Evolutionary conservation across 1,140 invertebrate genomes (phyloP).

Genomic region (Bombus superbus): DNA sequence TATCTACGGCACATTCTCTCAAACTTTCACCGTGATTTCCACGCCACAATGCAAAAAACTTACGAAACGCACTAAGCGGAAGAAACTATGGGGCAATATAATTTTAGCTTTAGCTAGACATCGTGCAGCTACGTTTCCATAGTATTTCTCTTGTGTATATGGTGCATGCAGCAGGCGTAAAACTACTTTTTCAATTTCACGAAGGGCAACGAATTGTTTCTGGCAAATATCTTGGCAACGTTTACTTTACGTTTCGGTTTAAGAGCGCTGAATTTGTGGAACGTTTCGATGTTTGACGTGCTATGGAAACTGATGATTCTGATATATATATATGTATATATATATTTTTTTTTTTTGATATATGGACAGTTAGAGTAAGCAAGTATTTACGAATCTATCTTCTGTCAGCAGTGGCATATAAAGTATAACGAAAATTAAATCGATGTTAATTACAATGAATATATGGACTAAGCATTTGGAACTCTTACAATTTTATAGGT

Average conservation of each 20-base stretch:
- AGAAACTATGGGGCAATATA: neutral
- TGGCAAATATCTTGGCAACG: neutral
- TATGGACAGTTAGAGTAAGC: too few species aligned
- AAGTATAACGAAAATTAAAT: too few species aligned
- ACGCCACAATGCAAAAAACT: conserved; percentile 2
- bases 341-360: too few species aligned
- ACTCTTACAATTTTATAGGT: too few species aligned
- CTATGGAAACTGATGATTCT: neutral
- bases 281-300: neutral
- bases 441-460: too few species aligned
- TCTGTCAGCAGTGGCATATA: too few species aligned
- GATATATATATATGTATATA: too few species aligned
- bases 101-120: neutral
- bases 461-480: too few species aligned
- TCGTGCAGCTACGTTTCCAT: neutral
- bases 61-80: neutral
- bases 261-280: neutral
- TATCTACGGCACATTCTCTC: neutral
- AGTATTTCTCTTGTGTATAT: neutral
- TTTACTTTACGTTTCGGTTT: neutral
- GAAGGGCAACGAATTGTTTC: too few species aligned
- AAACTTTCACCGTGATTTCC: neutral
- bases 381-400: too few species aligned
- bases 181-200: conserved; percentile 6
- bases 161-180: too few species aligned